Conservation (phyloP, 2,797 vertebrate genomes). For the Pogonophryne albipinna region DNA sequence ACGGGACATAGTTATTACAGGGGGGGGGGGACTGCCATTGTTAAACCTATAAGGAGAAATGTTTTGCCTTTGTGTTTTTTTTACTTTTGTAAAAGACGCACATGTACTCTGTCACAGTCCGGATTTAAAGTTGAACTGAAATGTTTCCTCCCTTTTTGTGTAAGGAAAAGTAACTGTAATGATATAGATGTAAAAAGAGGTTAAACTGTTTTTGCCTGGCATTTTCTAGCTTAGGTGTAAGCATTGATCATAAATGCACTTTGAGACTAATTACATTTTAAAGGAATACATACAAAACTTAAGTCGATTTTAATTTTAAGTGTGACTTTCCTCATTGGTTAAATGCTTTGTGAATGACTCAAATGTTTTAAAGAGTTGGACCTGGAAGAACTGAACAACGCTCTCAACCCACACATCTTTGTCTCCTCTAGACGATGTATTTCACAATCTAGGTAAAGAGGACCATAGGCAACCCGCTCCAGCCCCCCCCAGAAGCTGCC, state of each 20-base stretch:
- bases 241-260: background rate
- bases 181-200: background rate
- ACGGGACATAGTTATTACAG: constrained; percentile 1
- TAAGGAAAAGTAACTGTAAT: background rate
- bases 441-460: constrained; percentile 95
- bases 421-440: constrained; percentile 90
- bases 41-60: background rate
- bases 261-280: background rate
- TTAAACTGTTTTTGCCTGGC: too few relatives aligned
- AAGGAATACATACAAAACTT: background rate
- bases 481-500: constrained; percentile 88
- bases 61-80: background rate
- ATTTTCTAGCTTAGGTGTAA: background rate
- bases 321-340: background rate
- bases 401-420: constrained; percentile 24
- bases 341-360: background rate
- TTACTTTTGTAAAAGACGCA: background rate
- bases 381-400: background rate
- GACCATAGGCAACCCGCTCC: constrained; percentile 90
- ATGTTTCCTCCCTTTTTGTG: background rate
- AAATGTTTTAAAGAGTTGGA: background rate
- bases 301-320: background rate
- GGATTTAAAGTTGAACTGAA: background rate
- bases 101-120: background rate
- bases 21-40: background rate